These are phyloP conservation scores for Hypothenemus hampei DNA, from an alignment of 1,140 invertebrate genomes.

Conservation along the genomic window DNA sequence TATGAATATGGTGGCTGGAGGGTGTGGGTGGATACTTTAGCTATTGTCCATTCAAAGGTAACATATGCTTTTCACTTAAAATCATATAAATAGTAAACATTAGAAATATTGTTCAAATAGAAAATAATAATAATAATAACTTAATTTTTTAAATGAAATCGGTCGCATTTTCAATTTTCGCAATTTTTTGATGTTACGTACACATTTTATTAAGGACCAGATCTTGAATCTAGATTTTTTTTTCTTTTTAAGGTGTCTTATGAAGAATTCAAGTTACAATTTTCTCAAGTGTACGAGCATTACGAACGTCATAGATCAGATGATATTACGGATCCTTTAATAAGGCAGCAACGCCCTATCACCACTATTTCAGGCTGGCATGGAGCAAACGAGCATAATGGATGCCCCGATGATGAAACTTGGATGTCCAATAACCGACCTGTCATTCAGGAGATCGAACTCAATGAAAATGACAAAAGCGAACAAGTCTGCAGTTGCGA, in stretches of 20 bases:
- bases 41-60: slow-evolving; percentile 99
- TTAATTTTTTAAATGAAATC: no score
- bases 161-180: no score
- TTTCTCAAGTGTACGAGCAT: slow-evolving; percentile 95
- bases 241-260: slow-evolving; percentile 67
- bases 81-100: no score
- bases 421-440: slow-evolving; percentile 47
- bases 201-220: no score
- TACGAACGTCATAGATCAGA: slow-evolving; percentile 90
- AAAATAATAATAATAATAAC: no score
- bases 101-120: no score
- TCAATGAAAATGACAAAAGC: slow-evolving; percentile 48
- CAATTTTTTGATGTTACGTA: no score
- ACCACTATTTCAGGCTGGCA: slow-evolving; percentile 96
- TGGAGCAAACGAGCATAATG: slow-evolving; percentile 50
- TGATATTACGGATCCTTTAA: slow-evolving; percentile 89
- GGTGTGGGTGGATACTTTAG: slow-evolving; percentile 99
- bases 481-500: slow-evolving; percentile 53
- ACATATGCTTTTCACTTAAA: no score
- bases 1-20: slow-evolving; percentile 99
- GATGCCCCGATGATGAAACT: slow-evolving; percentile 45
- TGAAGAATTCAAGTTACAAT: slow-evolving; percentile 94
- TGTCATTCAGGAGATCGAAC: slow-evolving; percentile 44
- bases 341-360: slow-evolving; percentile 86
- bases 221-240: no score